These are phyloP conservation scores for Burhinus oedicnemus DNA, from an alignment of 2,113 vertebrate species.

Conservation along the genomic window DNA sequence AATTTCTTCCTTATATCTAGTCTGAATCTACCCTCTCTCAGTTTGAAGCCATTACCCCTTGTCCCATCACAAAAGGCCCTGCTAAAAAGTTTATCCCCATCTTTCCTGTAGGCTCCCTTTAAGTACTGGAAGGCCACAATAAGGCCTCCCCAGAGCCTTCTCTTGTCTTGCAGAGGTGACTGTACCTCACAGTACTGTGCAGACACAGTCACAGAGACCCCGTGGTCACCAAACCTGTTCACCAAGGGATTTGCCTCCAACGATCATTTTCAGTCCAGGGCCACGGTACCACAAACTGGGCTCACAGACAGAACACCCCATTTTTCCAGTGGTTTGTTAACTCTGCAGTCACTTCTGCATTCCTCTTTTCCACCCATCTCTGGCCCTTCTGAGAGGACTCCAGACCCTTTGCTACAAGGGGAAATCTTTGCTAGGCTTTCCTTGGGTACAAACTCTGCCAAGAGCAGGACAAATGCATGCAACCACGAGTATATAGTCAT, in stretches of 20 bases:
- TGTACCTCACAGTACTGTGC: not conserved
- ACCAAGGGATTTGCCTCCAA: not conserved
- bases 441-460: not conserved
- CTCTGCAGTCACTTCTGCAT: not conserved
- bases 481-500: not conserved
- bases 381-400: not conserved
- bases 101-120: no score
- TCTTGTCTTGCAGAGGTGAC: not conserved
- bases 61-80: no score
- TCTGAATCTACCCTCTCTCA: no score
- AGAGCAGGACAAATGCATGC: not conserved
- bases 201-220: no score
- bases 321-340: not conserved
- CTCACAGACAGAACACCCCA: fast-evolving
- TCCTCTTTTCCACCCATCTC: not conserved
- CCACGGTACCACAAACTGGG: not conserved
- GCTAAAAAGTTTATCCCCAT: no score
- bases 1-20: no score
- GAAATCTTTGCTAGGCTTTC: not conserved
- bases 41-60: no score
- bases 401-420: not conserved
- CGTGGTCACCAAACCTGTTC: not conserved
- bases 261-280: not conserved
- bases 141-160: no score
- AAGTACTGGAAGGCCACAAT: no score